phyloP scores from a whole-genome alignment of 2,113 vertebrate genomes.

The Festucalex cinctus region DNA sequence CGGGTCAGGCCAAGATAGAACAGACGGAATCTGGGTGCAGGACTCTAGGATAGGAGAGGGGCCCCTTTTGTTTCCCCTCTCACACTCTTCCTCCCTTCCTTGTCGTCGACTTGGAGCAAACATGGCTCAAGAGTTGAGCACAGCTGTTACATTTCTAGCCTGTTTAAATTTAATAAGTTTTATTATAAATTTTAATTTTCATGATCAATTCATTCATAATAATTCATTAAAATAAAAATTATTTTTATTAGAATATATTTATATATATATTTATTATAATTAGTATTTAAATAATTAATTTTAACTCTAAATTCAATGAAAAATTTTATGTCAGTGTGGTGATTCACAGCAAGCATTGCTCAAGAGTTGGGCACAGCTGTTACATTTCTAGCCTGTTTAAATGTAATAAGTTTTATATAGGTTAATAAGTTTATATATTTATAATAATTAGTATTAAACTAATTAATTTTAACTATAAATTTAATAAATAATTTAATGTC shows the following conservation, averaged over 20 bases:
- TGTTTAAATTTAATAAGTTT: background rate
- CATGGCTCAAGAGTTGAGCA: conserved; percentile 5
- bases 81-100: conserved; percentile 31
- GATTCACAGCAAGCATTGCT: conserved; percentile 24
- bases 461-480: too few relatives aligned
- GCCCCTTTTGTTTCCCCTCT: conserved; percentile 53
- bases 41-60: conserved; percentile 59
- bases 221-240: too few relatives aligned
- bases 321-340: too few relatives aligned
- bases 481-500: background rate
- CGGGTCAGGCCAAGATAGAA: conserved; percentile 78
- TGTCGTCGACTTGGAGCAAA: conserved; percentile 47
- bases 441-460: too few relatives aligned
- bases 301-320: too few relatives aligned
- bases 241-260: too few relatives aligned
- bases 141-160: background rate
- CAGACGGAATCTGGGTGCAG: conserved; percentile 75
- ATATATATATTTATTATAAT: too few relatives aligned
- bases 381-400: background rate
- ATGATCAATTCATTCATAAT: too few relatives aligned
- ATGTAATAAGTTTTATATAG: background rate
- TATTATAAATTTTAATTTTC: too few relatives aligned
- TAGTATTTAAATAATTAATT: too few relatives aligned
- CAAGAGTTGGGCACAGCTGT: background rate
- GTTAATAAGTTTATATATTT: too few relatives aligned